phyloP scores from a whole-genome alignment of 2,888 invertebrate genomes.

The Eudemis profundana region DNA sequence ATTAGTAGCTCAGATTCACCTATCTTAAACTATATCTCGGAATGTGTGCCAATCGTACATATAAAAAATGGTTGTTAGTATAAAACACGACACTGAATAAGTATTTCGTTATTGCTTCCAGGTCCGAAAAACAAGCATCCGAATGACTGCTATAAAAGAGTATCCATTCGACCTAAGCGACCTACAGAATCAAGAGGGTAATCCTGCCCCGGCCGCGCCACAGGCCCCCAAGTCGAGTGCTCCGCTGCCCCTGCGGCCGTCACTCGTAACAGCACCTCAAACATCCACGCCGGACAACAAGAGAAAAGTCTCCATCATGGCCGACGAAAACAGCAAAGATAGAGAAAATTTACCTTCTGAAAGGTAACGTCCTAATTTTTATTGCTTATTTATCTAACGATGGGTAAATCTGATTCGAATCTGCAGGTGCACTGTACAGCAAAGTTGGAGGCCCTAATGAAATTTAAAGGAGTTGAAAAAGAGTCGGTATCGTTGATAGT shows the following conservation, averaged over 20 bases:
- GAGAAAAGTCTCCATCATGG: slow-evolving; percentile 87
- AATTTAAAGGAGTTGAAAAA: no score
- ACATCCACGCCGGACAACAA: slow-evolving; percentile 72
- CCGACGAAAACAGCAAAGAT: slow-evolving; percentile 84
- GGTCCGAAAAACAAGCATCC: slow-evolving; percentile 81
- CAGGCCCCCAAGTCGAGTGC: slow-evolving; percentile 44
- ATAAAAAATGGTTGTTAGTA: no score
- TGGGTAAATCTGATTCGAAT: no score
- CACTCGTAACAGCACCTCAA: slow-evolving; percentile 46
- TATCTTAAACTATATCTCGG: no score
- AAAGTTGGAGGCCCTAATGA: no score
- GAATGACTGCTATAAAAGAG: slow-evolving; percentile 83
- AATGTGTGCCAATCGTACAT: no score
- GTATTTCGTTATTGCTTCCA: slow-evolving; percentile 54
- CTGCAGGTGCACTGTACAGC: no score
- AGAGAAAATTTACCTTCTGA: slow-evolving; percentile 89
- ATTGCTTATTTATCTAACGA: no score
- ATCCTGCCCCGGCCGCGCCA: slow-evolving; percentile 47
- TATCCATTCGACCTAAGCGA: slow-evolving; percentile 83
- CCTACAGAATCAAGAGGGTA: slow-evolving; percentile 64
- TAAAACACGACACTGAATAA: no score
- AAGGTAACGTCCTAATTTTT: slow-evolving; percentile 80
- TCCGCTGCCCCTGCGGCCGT: slow-evolving; percentile 42
- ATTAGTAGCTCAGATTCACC: no score
- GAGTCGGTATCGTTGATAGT: no score